These are phyloP conservation scores for Plebejus anna DNA, from an alignment of 2,888 invertebrate genomes.

Conservation along the genomic window DNA sequence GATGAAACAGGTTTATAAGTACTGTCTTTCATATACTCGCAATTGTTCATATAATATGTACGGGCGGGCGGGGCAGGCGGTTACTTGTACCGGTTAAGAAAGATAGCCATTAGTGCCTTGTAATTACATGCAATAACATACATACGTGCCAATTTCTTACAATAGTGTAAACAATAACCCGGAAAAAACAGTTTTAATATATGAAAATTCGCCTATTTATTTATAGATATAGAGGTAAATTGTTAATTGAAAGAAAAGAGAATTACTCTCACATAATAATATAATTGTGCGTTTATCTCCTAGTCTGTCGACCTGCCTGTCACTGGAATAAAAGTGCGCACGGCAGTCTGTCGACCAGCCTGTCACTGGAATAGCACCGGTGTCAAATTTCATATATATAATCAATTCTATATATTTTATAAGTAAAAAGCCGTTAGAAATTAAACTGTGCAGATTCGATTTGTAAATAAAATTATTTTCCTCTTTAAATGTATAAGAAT, in stretches of 20 bases:
- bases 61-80: not conserved
- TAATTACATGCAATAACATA: not conserved
- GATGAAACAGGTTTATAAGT: not conserved
- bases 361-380: too few species aligned
- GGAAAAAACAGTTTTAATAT: not conserved
- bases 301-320: too few species aligned
- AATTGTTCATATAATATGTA: constrained; percentile 13
- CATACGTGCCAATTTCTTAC: not conserved
- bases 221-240: too few species aligned
- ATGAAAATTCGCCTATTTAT: not conserved
- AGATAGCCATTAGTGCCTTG: constrained; percentile 1
- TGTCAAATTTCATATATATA: too few species aligned
- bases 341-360: too few species aligned
- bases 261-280: too few species aligned
- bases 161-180: not conserved
- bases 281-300: too few species aligned
- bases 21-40: constrained; percentile 7
- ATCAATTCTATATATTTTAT: too few species aligned
- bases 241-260: too few species aligned
- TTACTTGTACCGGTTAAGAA: constrained; percentile 10
- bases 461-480: not conserved
- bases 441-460: not conserved
- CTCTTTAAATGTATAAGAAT: not conserved
- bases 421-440: not conserved
- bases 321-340: too few species aligned